Conservation (phyloP, 1,140 invertebrate species). For the Fopius arisanus region DNA sequence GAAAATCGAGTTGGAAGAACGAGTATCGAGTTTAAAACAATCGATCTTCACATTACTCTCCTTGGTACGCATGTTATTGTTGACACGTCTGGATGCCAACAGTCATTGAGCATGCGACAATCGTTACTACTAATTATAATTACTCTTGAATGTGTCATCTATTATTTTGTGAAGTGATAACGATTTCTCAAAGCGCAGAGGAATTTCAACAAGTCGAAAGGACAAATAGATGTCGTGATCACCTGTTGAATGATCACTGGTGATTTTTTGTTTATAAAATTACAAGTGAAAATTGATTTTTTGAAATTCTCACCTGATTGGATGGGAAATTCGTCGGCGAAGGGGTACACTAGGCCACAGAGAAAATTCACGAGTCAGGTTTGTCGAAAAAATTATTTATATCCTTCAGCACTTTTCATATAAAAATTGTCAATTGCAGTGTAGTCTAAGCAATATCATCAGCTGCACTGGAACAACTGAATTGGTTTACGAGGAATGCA, state of each 20-base stretch:
- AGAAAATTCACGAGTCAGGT: neutral
- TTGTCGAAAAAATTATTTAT: neutral
- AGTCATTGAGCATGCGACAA: neutral
- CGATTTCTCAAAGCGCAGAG: neutral
- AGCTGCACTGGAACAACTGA: conserved; percentile 46
- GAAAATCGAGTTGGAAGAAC: no score
- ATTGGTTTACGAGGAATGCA: conserved; percentile 43
- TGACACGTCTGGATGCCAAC: neutral
- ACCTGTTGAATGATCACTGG: neutral
- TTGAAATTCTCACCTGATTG: neutral
- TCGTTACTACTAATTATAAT: neutral
- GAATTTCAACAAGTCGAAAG: neutral
- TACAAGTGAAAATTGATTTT: neutral
- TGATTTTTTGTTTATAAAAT: neutral
- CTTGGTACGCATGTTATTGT: neutral
- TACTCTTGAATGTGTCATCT: neutral
- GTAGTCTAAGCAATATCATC: conserved; percentile 54
- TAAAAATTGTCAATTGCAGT: conserved; percentile 39
- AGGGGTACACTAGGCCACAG: neutral
- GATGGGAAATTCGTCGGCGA: neutral
- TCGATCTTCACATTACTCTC: no score
- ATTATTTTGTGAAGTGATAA: neutral
- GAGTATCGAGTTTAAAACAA: no score
- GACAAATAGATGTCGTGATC: neutral
- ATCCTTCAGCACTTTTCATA: neutral